Conservation (phyloP, 2,113 vertebrate species). For the Oophaga pumilio region DNA sequence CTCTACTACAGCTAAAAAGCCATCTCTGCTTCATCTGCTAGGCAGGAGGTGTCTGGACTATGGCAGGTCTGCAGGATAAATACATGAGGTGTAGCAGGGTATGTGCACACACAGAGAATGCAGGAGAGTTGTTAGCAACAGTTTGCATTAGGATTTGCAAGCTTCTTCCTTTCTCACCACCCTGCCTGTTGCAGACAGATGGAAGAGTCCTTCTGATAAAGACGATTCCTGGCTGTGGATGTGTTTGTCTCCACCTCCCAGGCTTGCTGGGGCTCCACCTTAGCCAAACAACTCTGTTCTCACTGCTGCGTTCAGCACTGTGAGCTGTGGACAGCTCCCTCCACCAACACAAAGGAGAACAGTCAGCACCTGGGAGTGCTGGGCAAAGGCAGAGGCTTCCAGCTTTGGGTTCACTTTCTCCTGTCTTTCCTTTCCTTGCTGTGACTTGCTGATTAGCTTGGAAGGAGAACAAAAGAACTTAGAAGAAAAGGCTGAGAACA, state of each 20-base stretch:
- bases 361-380: neutral
- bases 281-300: slow-evolving; percentile 50
- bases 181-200: slow-evolving; percentile 45
- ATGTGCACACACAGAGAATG: neutral
- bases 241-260: slow-evolving; percentile 55
- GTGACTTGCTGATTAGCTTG: neutral
- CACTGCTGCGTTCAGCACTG: slow-evolving; percentile 42
- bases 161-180: slow-evolving; percentile 23
- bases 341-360: slow-evolving; percentile 1
- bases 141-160: slow-evolving; percentile 32
- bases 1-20: neutral
- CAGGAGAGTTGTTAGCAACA: slow-evolving; percentile 48
- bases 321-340: slow-evolving; percentile 51
- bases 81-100: neutral
- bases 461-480: slow-evolving; percentile 12
- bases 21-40: neutral
- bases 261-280: slow-evolving; percentile 53
- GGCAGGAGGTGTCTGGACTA: neutral
- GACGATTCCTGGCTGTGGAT: slow-evolving; percentile 52
- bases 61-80: neutral
- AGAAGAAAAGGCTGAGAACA: neutral
- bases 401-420: neutral
- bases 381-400: neutral
- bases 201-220: slow-evolving; percentile 53
- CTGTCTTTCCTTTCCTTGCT: neutral